Evolutionary conservation across 2,797 vertebrate species (phyloP), one percentile per base, ranked within the genome.

Genomic region (Valencia hispanica): DNA sequence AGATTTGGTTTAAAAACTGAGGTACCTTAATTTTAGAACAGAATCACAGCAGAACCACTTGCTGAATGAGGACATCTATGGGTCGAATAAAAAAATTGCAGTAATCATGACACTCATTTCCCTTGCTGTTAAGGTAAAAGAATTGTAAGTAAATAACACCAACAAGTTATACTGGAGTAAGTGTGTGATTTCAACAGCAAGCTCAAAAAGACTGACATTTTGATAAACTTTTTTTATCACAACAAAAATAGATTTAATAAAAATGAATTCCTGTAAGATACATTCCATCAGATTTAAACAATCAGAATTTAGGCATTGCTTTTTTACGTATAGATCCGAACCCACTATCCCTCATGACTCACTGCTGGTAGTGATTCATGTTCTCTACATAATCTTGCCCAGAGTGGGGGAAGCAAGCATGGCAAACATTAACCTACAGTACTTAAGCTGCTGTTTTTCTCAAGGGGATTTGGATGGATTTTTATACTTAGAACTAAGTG

Each of bases 31-130:
- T 85, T 82, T 82, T 74, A 79, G 47, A 70, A 27, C 68, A 79
- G 59, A 9, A 32, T 57, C 1, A 2, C 61, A 48, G 34, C n/a
- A 61, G 63, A 79, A 93, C 87, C 87, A 91, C 79, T 92, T 94
- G 90, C 93, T 92, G 86, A 95, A 94, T 91, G 91, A 93, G 90
- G 94, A 94, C 94, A 93, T 89, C 94, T 95, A 93, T 93, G 84
- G 94, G 92, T 89, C 73, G 79, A 68, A 48, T 3, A 17, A 47
- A 70, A n/a, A 86, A 83, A 93, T 84, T 89, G 75, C 91, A 87
- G 41, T 68, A 80, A 41, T 5, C n/a, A 50, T 39, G 41, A 74
- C 14, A 36, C 41, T 59, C 18, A 74, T 70, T 43, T 25, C 30
- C 39, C 47, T 70, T 74, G 27, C 51, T 32, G 43, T 25, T 63